These are phyloP conservation scores for Parthenolecanium corni DNA, from an alignment of 2,888 invertebrate species.

Conservation along the genomic window DNA sequence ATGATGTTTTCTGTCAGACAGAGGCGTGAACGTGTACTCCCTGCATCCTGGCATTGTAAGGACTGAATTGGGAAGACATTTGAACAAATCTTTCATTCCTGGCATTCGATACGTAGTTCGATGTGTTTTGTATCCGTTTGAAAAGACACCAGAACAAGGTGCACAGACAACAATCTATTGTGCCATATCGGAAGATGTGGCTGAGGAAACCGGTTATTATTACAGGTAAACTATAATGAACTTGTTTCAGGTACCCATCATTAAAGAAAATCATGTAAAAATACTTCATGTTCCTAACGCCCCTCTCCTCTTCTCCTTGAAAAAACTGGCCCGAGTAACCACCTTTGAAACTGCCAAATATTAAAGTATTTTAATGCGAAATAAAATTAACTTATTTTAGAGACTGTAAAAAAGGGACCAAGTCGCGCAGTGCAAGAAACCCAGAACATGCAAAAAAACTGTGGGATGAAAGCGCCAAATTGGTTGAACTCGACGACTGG, in stretches of 20 bases:
- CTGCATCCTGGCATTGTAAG: conserved; percentile 62
- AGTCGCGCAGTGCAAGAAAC: conserved; percentile 45
- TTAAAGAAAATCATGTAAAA: neutral
- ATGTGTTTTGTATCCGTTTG: conserved; percentile 35
- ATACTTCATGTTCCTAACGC: neutral
- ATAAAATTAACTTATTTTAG: conserved; percentile 5
- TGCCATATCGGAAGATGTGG: conserved; percentile 50
- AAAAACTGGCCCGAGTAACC: too few relatives aligned
- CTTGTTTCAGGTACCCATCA: too few relatives aligned
- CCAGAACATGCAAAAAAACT: conserved; percentile 46
- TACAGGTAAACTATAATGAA: conserved; percentile 33
- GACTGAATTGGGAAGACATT: conserved; percentile 60
- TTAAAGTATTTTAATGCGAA: neutral
- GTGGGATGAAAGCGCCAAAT: conserved; percentile 48
- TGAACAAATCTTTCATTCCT: conserved; percentile 43
- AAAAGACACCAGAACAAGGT: conserved; percentile 51
- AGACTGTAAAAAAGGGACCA: conserved; percentile 31
- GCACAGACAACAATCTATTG: conserved; percentile 67
- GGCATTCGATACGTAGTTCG: conserved; percentile 42
- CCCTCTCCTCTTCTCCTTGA: too few relatives aligned
- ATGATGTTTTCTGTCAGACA: conserved; percentile 32
- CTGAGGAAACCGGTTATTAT: conserved; percentile 34
- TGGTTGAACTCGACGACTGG: conserved; percentile 36
- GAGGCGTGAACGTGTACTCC: conserved; percentile 53
- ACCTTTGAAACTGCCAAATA: too few relatives aligned